Evolutionary conservation across 2,888 invertebrate genomes (phyloP).

Genomic region (Hypena proboscidalis): DNA sequence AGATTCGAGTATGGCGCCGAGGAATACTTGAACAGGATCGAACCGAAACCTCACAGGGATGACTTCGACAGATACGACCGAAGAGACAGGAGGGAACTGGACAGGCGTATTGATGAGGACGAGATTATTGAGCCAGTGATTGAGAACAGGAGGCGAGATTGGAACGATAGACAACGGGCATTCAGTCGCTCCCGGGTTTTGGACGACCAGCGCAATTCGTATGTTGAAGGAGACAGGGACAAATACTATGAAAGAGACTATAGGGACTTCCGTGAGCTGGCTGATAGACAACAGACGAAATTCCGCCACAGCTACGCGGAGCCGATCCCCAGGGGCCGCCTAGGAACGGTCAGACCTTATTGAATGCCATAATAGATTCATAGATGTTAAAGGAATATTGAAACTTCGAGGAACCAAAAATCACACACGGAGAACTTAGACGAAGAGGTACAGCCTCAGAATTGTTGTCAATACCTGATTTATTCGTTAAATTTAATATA

Average conservation of each 20-base stretch:
- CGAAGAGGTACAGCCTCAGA: constrained; percentile 20
- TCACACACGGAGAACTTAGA: constrained; percentile 19
- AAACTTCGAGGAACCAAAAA: constrained; percentile 42
- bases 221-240: constrained; percentile 72
- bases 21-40: constrained; percentile 73
- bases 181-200: constrained; percentile 79
- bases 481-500: constrained; percentile 35
- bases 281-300: constrained; percentile 75
- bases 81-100: constrained; percentile 72
- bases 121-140: constrained; percentile 78
- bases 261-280: constrained; percentile 73
- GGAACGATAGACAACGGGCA: constrained; percentile 75
- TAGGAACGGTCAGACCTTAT: constrained; percentile 80
- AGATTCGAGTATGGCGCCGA: constrained; percentile 77
- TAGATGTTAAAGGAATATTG: constrained; percentile 46
- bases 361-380: constrained; percentile 81
- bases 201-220: constrained; percentile 78
- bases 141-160: constrained; percentile 73
- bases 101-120: constrained; percentile 77
- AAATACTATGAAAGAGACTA: constrained; percentile 77
- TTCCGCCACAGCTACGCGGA: constrained; percentile 89
- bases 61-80: constrained; percentile 70
- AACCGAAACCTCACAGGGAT: constrained; percentile 70
- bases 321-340: constrained; percentile 83
- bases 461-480: constrained; percentile 43